Evolutionary conservation across 2,113 vertebrate genomes (phyloP).

Genomic region (Bucco capensis): DNA sequence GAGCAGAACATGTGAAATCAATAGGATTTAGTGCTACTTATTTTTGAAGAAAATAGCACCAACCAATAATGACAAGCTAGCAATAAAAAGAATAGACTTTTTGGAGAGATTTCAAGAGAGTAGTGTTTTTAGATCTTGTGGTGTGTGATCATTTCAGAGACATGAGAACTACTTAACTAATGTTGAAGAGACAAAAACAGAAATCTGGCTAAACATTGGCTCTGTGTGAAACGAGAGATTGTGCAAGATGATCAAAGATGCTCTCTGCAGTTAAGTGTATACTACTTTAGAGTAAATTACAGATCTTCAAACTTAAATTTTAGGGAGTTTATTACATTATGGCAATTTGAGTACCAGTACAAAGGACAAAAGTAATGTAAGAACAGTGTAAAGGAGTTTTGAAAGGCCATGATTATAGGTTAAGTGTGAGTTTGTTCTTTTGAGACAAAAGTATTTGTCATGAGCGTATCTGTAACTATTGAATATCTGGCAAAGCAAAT

Average conservation of each 20-base stretch:
- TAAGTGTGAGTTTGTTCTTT: no score
- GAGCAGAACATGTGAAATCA: background rate
- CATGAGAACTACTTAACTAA: background rate
- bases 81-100: constrained; percentile 37
- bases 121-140: background rate
- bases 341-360: background rate
- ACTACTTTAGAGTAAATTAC: background rate
- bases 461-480: background rate
- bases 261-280: background rate
- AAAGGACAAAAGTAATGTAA: background rate
- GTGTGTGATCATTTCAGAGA: background rate
- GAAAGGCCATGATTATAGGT: background rate
- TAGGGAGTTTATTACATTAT: background rate
- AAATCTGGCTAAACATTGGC: background rate
- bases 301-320: background rate
- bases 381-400: background rate
- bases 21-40: constrained; percentile 32
- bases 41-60: constrained; percentile 9
- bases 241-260: background rate
- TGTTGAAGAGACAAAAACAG: background rate
- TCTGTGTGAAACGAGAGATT: background rate
- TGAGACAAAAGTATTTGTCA: background rate
- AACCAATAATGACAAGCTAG: constrained; percentile 5
- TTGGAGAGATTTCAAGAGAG: constrained; percentile 49
- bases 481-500: background rate